A percentile compares a stretch with the other conserved stretches of the same genome.
These are phyloP conservation scores for Lamprotornis superbus DNA, from an alignment of 2,113 vertebrate species.

Conservation along the genomic window DNA sequence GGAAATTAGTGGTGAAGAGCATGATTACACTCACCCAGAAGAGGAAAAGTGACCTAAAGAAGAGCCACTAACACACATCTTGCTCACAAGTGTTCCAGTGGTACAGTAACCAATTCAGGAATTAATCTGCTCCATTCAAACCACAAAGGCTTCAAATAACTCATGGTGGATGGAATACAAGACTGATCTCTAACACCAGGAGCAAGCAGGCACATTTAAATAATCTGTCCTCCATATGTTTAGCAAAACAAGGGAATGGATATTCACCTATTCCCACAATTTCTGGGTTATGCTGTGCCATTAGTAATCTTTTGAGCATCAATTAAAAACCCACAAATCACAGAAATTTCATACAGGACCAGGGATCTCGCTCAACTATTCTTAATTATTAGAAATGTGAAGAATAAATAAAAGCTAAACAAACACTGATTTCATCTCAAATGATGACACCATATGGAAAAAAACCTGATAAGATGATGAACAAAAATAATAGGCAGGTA, in stretches of 20 bases:
- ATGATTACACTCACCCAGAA: not conserved
- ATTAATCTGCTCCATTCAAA: not conserved
- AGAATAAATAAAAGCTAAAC: not conserved
- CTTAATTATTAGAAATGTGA: not conserved
- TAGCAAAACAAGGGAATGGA: not conserved
- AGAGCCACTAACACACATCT: not conserved
- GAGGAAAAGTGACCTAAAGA: not conserved
- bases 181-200: not conserved
- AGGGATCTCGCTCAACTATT: not conserved
- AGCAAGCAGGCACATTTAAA: not conserved
- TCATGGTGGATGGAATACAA: not conserved
- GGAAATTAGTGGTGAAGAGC: not conserved
- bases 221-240: not conserved
- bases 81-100: not conserved
- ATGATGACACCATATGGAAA: not conserved
- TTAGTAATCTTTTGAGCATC: not conserved
- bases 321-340: not conserved
- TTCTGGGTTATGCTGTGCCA: not conserved
- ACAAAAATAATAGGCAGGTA: not conserved
- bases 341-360: not conserved
- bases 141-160: not conserved
- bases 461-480: not conserved
- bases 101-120: not conserved
- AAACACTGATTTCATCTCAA: not conserved
- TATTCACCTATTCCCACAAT: not conserved